phyloP scores from a whole-genome alignment of 2,113 vertebrate genomes.

The Chinchilla lanigera region DNA sequence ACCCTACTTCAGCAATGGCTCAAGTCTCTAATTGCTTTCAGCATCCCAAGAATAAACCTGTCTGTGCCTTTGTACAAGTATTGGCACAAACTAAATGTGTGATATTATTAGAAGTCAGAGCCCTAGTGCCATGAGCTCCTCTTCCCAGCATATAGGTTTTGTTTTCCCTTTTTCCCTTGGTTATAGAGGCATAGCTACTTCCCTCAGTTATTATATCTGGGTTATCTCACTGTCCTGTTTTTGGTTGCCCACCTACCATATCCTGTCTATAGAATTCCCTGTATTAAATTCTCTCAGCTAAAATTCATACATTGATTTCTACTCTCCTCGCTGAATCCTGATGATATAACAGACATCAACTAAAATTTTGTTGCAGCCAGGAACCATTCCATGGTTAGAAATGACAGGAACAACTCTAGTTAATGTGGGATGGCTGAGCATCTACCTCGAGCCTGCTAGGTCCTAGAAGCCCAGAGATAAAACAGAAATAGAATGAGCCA shows the following conservation, averaged over 20 bases:
- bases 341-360: neutral
- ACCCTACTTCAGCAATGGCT: neutral
- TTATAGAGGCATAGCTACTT: neutral
- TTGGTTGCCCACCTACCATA: neutral
- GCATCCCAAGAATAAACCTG: neutral
- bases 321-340: neutral
- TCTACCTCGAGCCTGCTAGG: neutral
- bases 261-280: neutral
- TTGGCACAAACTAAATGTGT: neutral
- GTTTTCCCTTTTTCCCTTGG: neutral
- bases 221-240: neutral
- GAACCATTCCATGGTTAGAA: neutral
- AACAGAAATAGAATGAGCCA: neutral
- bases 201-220: neutral
- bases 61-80: neutral
- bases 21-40: neutral
- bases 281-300: neutral
- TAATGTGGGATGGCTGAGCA: fast-evolving
- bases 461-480: neutral
- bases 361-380: neutral
- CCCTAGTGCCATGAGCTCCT: neutral
- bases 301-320: neutral
- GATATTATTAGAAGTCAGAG: neutral
- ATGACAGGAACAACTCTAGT: neutral
- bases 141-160: neutral